Base-by-base conservation (phyloP, 2,888 invertebrate genomes). In the Allacma fusca region DNA sequence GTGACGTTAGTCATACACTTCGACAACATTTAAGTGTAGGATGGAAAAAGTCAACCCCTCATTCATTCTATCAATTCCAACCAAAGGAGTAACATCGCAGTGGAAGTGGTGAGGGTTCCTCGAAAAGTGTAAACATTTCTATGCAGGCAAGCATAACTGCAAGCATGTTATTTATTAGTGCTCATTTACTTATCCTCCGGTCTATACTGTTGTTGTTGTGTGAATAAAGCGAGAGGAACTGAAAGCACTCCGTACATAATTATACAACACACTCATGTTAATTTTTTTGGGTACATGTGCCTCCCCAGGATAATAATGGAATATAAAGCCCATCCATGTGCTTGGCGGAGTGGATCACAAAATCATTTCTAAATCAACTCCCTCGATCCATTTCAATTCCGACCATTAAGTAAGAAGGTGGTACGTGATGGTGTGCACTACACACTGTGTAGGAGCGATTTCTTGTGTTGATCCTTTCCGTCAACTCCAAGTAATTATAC, bases 321-420 rank as follows among this genome's bases (percentile, higher is more conserved):
- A 16, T 5, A 50, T 50, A 50, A 5, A 50, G 50, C 50, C 4
- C 50, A 50, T 50, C 50, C 50, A 50, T 50, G 50, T 50, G 50
- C 50, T 50, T 50, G 7, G 16, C 50, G 16, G 50, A 50, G 50
- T 19, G 50, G 50, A 50, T 5, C 50, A 50, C 50, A 13, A 50
- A 50, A 50, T 50, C 9, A 50, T 50, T 50, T 50, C 50, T 62
- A 24, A 62, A 62, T 24, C 23, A 62, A 62, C 62, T 62, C 62
- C 62, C 62, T 62, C 62, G 23, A 62, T 24, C 62, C 62, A 62
- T 62, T 62, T 26, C 62, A 62, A 62, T 62, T 62, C 7, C 62
- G 62, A 62, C 62, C 62, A 62, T 62, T 62, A 26, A 62, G 26
- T 26, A 24, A 62, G 62, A 26, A 24, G 62, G 62, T 62, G 62